Evolutionary conservation across 1,140 invertebrate genomes (phyloP).

Genomic region (Oryctes rhinoceros): DNA sequence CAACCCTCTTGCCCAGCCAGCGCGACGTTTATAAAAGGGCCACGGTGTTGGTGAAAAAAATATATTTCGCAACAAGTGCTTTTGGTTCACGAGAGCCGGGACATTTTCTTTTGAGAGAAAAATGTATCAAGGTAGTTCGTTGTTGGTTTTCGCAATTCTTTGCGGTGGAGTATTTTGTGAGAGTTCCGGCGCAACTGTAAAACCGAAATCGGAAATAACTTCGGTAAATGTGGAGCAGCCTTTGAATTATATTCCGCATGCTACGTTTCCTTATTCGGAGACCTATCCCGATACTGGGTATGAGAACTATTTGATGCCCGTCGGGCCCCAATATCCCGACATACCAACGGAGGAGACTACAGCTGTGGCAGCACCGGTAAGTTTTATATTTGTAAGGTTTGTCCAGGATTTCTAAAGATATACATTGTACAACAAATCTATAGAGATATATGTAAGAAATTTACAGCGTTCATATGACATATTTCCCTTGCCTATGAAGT

Average conservation of each 20-base stretch:
- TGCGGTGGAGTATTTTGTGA: neutral
- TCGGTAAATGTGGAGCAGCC: neutral
- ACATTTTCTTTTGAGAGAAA: neutral
- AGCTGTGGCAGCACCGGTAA: neutral
- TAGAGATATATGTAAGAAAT: too few relatives aligned
- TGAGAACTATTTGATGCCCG: slow-evolving; percentile 44
- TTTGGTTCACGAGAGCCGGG: neutral
- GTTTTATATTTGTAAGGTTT: too few relatives aligned
- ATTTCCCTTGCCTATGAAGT: too few relatives aligned
- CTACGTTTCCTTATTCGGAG: slow-evolving; percentile 48
- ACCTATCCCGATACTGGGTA: slow-evolving; percentile 46
- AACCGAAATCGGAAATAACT: neutral
- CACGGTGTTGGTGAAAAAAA: neutral
- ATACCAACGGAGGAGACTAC: neutral
- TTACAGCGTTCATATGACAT: too few relatives aligned
- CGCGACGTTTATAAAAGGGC: neutral
- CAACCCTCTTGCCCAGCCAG: neutral
- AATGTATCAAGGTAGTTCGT: neutral
- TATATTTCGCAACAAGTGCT: slow-evolving; percentile 13
- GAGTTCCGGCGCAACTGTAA: neutral
- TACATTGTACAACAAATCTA: too few relatives aligned
- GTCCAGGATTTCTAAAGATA: too few relatives aligned
- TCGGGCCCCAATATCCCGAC: slow-evolving; percentile 40
- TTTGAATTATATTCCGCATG: slow-evolving; percentile 45
- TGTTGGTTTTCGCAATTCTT: neutral